These are phyloP conservation scores for Oryzaephilus surinamensis DNA, from an alignment of 1,140 invertebrate species.

Conservation along the genomic window DNA sequence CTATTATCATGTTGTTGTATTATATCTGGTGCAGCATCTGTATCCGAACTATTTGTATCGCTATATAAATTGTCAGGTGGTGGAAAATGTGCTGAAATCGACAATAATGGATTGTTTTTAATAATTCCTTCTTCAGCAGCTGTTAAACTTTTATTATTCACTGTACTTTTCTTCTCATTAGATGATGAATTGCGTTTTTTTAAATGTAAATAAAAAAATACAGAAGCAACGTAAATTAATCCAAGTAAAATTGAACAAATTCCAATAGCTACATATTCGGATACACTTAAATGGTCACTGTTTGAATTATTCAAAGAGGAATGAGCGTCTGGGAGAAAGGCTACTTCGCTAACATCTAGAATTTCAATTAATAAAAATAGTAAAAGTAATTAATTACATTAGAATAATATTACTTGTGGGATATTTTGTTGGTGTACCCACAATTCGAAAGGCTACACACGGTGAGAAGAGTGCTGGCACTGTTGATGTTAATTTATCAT, in stretches of 20 bases:
- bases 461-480: constrained; percentile 58
- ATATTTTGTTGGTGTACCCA: constrained; percentile 59
- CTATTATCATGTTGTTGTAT: constrained; percentile 28
- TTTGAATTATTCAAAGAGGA: constrained; percentile 37
- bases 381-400: constrained; percentile 5
- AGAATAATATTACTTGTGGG: constrained; percentile 48
- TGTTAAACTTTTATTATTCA: constrained; percentile 25
- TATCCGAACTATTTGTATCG: constrained; percentile 39
- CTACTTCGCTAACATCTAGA: constrained; percentile 66
- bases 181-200: constrained; percentile 27
- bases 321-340: constrained; percentile 57
- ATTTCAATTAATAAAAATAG: constrained; percentile 3
- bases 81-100: constrained; percentile 48
- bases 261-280: constrained; percentile 72
- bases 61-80: constrained; percentile 28
- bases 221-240: constrained; percentile 70
- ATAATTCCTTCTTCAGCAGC: constrained; percentile 48
- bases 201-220: constrained; percentile 68
- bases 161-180: constrained; percentile 25
- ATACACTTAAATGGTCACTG: constrained; percentile 45
- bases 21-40: constrained; percentile 26
- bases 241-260: constrained; percentile 68
- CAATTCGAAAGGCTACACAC: constrained; percentile 73
- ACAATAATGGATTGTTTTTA: constrained; percentile 64
- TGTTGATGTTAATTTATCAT: constrained; percentile 36